Evolutionary conservation across 2,888 invertebrate genomes (phyloP), one percentile per base, ranked within the genome.

Genomic region (Ypsolopha scabrella): DNA sequence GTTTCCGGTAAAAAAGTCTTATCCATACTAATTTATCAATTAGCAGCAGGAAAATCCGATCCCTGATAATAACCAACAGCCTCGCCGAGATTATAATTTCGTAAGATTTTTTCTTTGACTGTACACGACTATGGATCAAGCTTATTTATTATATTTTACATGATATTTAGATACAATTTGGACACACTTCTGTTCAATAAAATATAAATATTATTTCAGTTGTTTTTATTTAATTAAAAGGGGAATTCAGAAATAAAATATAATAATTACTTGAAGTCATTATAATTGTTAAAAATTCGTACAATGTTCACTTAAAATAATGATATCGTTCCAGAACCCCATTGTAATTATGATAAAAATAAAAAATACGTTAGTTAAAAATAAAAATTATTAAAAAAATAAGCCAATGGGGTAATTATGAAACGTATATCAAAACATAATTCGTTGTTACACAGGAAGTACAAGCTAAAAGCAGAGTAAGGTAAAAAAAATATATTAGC

Each of bases 261-360:
- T 55, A 11, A 49, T 47, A 48, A 50, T 57, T 64, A 69, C 67
- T 66, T 62, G 55, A 66, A 74, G 79, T 83, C 79, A 83, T 81
- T 86, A 80, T 86, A 86, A 77, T 85, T 81, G 79, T 83, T 83
- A 79, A 77, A 79, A 76, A 76, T 60, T 75, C 74, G 72, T 80
- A 80, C 75, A 81, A 64, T 65, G 70, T 68, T 61, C 60, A 66
- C 58, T 56, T 24, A 34, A 37, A 7, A 46, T 9, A 51, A 64
- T 69, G 86, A 77, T 83, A 78, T 72, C 66, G 86, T 86, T 86
- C 86, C 86, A 86, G 86, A 86, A 81, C 81, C 76, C 81, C 86
- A 86, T 86, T 83, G 80, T 36, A 13, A 44, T 36, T 44, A 41
- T 63, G 68, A 70, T 70, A 66, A 71, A 67, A 64, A 63, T 62